Evolutionary conservation across 2,888 invertebrate genomes (phyloP), one percentile per base, ranked within the genome.

Genomic region (Leucophenga montana): DNA sequence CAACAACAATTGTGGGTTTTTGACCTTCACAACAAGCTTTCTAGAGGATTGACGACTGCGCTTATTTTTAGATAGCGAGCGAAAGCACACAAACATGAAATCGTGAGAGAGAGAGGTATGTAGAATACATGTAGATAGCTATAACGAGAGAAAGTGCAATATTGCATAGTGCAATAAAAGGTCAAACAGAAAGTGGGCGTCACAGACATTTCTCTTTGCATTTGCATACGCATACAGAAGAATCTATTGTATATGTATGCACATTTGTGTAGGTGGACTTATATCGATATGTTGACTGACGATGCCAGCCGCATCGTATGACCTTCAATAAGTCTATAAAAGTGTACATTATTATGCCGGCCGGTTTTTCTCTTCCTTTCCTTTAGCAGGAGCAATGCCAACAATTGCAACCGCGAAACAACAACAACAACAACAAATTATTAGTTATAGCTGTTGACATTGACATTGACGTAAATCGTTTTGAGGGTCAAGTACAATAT

Each of bases 391-490:
- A 53, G 77, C 75, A 75, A 59, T 13, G 31, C 33, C 54, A 50
- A 39, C 62, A 64, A n/a, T n/a, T n/a, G n/a, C n/a, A n/a, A n/a
- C n/a, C n/a, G n/a, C n/a, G n/a, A n/a, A n/a, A 27, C 54, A 59
- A 61, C 69, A 70, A 62, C 66, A 71, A 39, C 65, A 70, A 66
- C 66, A 71, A 68, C 53, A 70, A 71, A 68, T 74, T 76, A 77
- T 78, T 75, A 74, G n/a, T 56, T 6, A 27, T 66, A 33, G 48
- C 20, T 68, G 46, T 70, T 76, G 72, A 61, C 82, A 72, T 75
- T 78, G 84, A 81, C 81, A 83, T 83, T 81, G 81, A 81, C 84
- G 84, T 76, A 83, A 83, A 74, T 75, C 75, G 80, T 68, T 67
- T 22, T 71, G 82, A 82, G 82, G 80, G 80, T 80, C 80, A 80